Percentiles rank a stretch among this genome's conserved stretches.
Conservation (phyloP, 2,113 vertebrate species). For the Nyctibius bracteatus region DNA sequence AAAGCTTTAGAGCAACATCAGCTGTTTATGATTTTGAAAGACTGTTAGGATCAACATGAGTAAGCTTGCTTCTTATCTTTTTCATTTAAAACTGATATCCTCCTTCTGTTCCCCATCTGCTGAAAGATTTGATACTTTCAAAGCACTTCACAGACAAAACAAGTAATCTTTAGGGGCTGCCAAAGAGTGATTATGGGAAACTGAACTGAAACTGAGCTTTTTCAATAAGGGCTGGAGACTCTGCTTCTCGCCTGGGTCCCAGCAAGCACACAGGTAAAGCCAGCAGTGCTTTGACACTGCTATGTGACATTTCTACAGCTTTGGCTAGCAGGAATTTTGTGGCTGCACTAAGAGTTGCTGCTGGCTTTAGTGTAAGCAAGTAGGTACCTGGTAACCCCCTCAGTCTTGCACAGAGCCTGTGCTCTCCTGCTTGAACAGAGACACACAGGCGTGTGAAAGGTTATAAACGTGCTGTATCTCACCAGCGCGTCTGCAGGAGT, state of each 20-base stretch:
- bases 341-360: background rate
- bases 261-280: accelerated
- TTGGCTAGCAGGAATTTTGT: background rate
- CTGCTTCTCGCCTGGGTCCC: background rate
- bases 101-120: background rate
- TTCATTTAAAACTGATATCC: background rate
- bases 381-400: background rate
- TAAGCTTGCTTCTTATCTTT: no score
- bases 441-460: accelerated
- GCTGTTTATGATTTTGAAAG: background rate
- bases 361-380: background rate
- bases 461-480: accelerated
- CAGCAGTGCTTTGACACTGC: background rate
- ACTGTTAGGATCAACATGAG: accelerated
- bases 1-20: background rate
- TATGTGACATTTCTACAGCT: accelerated
- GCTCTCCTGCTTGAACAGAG: background rate
- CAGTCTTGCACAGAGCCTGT: background rate
- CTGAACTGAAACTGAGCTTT: background rate
- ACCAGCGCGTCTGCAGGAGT: background rate
- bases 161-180: background rate
- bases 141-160: background rate
- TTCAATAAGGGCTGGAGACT: background rate
- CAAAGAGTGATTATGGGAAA: background rate
- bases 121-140: background rate